Conservation (phyloP, 2,888 invertebrate species). For the Ischnus inquisitorius region DNA sequence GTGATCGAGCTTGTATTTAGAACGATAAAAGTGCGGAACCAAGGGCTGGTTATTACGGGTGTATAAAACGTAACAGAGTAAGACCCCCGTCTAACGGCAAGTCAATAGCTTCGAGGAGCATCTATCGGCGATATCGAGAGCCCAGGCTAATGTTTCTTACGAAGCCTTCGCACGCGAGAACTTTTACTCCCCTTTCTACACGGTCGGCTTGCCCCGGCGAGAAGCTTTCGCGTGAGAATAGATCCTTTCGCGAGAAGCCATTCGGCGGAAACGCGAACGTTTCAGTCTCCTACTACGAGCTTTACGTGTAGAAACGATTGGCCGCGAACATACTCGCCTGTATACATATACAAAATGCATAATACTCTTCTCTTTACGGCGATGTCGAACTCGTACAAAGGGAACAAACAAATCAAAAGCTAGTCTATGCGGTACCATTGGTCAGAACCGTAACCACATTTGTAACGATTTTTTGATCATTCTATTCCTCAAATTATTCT, state of each 20-base stretch:
- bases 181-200: slow-evolving; percentile 11
- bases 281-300: slow-evolving; percentile 21
- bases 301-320: slow-evolving; percentile 41
- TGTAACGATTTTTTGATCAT: no score
- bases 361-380: slow-evolving; percentile 9
- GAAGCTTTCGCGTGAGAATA: slow-evolving; percentile 71
- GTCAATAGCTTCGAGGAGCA: slow-evolving; percentile 78
- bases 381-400: slow-evolving; percentile 16
- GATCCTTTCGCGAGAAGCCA: slow-evolving; percentile 73
- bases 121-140: slow-evolving; percentile 68
- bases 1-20: slow-evolving; percentile 47
- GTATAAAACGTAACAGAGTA: slow-evolving; percentile 35
- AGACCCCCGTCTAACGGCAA: slow-evolving; percentile 69
- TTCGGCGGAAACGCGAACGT: slow-evolving; percentile 49
- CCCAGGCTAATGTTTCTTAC: slow-evolving; percentile 71
- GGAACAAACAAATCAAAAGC: no score
- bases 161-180: slow-evolving; percentile 76
- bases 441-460: no score
- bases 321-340: neutral
- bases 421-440: no score
- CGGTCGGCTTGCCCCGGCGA: neutral
- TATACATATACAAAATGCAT: slow-evolving; percentile 38
- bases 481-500: no score
- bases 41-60: slow-evolving; percentile 6
- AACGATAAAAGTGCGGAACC: slow-evolving; percentile 47